A percentile compares a stretch with the other conserved stretches of the same genome.
These are phyloP conservation scores for Leuciscus waleckii DNA, from an alignment of 2,797 vertebrate genomes.

Conservation along the genomic window DNA sequence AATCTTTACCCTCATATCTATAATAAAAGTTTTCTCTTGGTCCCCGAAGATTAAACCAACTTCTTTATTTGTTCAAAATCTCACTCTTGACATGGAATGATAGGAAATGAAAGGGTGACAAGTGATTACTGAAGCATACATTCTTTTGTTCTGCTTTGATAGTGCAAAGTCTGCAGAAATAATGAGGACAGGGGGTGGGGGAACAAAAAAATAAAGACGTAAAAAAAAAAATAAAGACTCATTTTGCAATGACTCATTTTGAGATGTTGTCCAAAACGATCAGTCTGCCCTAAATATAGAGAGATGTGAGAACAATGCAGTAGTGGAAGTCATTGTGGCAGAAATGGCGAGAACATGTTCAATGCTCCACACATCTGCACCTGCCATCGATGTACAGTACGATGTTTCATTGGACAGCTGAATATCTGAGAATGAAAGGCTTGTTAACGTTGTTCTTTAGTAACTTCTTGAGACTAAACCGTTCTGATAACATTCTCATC, in stretches of 20 bases:
- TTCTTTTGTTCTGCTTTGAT: conserved; percentile 50
- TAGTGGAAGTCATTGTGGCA: conserved; percentile 42
- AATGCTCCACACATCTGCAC: conserved; percentile 7
- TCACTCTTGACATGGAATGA: conserved; percentile 72
- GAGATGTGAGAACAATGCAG: conserved; percentile 62
- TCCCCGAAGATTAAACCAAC: conserved; percentile 70
- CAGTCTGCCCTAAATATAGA: conserved; percentile 73
- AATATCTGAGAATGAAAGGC: conserved; percentile 42
- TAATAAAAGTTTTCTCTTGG: conserved; percentile 69
- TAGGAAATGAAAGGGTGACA: conserved; percentile 70
- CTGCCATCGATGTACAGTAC: conserved; percentile 27
- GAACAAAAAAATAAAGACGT: conserved; percentile 13
- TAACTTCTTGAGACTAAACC: background rate
- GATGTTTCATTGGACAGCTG: conserved; percentile 47
- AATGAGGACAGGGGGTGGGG: conserved; percentile 41
- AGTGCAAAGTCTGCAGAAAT: conserved; percentile 47
- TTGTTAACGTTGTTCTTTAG: conserved; percentile 45
- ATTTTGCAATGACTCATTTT: conserved; percentile 34
- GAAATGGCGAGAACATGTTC: conserved; percentile 41
- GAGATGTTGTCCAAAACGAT: conserved; percentile 45
- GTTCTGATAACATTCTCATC: background rate
- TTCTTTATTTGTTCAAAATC: conserved; percentile 77
- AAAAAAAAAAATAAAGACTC: conserved; percentile 38
- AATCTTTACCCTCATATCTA: conserved; percentile 73
- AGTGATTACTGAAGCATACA: conserved; percentile 42